phyloP scores from a whole-genome alignment of 2,113 vertebrate species.

The Pseudorhombus dupliciocellatus region DNA sequence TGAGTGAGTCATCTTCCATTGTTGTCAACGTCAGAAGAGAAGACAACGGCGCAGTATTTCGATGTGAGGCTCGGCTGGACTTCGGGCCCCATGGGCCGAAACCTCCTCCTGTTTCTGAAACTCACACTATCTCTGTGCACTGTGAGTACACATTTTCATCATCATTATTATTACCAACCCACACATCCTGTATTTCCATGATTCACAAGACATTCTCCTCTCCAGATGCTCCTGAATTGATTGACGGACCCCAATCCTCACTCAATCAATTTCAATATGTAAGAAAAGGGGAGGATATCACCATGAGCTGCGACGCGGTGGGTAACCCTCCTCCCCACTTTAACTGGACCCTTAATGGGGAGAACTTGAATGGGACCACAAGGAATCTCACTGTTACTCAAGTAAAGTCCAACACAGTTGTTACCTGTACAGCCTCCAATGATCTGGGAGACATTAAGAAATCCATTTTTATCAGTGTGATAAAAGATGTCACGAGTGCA shows the following conservation, averaged over 20 bases:
- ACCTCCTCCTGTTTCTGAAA: background rate
- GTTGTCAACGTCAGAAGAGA: accelerated
- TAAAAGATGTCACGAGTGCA: accelerated
- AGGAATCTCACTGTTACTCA: background rate
- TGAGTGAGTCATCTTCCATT: background rate
- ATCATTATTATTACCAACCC: no score
- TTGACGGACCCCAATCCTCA: accelerated
- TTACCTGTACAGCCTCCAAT: constrained; percentile 35
- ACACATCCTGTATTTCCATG: background rate
- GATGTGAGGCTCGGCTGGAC: constrained; percentile 63
- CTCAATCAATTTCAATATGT: accelerated
- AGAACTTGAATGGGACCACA: accelerated
- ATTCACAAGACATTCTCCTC: background rate
- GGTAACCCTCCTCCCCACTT: constrained; percentile 31
- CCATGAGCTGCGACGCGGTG: constrained; percentile 42
- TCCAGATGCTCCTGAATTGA: constrained; percentile 54
- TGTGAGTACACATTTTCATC: constrained; percentile 49
- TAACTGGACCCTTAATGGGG: constrained; percentile 19
- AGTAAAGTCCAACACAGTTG: background rate
- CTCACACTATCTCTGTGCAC: constrained; percentile 9
- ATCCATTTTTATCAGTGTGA: background rate
- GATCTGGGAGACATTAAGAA: background rate
- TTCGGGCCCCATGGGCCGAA: constrained; percentile 2
- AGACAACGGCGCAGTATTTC: constrained; percentile 31
- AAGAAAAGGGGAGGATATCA: background rate